Percentiles rank a stretch among this genome's conserved stretches.
Evolutionary conservation across 2,888 invertebrate species (phyloP).

Genomic region (Notocelia uddmanniana): DNA sequence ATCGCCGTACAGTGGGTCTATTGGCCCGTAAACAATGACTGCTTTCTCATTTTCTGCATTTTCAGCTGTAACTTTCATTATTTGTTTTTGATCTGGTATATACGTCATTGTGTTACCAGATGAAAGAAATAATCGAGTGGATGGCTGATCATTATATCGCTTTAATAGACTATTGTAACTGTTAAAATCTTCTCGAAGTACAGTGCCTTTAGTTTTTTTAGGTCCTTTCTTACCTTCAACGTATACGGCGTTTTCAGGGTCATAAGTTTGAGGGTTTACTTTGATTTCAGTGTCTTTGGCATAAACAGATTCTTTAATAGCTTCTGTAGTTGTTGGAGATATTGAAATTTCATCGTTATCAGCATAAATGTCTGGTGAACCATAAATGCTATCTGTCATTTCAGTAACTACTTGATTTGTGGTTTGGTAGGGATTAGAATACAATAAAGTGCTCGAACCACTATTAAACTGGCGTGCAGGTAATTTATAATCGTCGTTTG

Average conservation of each 20-base stretch:
- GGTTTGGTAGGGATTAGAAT: neutral
- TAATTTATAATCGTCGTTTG: neutral
- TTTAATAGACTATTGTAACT: too few species aligned
- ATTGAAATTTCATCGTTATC: neutral
- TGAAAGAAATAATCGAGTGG: neutral
- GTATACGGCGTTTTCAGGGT: neutral
- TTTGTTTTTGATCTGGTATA: too few species aligned
- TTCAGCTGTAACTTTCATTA: too few species aligned
- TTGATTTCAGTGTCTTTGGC: neutral
- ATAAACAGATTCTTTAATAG: neutral
- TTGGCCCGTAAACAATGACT: constrained; percentile 20
- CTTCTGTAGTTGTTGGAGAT: neutral
- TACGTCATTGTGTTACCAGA: too few species aligned
- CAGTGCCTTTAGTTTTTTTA: neutral
- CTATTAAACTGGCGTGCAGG: neutral
- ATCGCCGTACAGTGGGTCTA: neutral
- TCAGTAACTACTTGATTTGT: neutral
- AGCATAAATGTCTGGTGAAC: neutral
- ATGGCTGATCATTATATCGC: too few species aligned
- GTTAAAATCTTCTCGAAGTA: neutral
- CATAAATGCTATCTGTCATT: neutral
- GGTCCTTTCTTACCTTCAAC: neutral
- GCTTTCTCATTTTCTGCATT: too few species aligned
- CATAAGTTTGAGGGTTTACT: neutral
- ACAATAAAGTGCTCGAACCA: neutral